Percentiles rank a stretch among this genome's conserved stretches.
Evolutionary conservation across 1,140 invertebrate species (phyloP).

Genomic region (Lepidurus packardi): DNA sequence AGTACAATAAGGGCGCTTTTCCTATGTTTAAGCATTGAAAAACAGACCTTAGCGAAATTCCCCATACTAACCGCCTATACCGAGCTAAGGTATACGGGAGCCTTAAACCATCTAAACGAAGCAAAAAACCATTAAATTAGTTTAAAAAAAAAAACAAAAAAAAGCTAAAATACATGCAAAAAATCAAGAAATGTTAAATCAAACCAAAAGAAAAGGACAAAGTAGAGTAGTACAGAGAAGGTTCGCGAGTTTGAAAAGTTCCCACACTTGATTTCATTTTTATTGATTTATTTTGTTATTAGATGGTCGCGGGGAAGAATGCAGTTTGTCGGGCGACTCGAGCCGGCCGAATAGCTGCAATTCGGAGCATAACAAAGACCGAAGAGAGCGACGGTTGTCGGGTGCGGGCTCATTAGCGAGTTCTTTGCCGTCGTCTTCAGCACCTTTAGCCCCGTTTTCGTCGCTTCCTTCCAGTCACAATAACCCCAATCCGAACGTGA

Average conservation of each 20-base stretch:
- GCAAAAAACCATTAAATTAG: not conserved
- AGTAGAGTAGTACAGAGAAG: too few species aligned
- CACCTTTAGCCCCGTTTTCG: conserved; percentile 33
- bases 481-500: conserved; percentile 57
- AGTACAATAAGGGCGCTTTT: too few species aligned
- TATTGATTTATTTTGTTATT: not conserved
- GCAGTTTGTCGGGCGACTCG: conserved; percentile 25
- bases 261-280: not conserved
- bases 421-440: conserved; percentile 34
- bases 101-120: not conserved
- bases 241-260: too few species aligned
- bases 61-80: too few species aligned
- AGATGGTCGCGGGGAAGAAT: not conserved
- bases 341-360: conserved; percentile 24
- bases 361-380: conserved; percentile 10
- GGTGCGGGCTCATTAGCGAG: conserved; percentile 36
- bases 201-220: too few species aligned
- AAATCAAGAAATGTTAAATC: too few species aligned
- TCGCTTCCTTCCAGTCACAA: conserved; percentile 49
- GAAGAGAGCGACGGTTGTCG: conserved; percentile 28
- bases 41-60: too few species aligned
- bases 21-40: too few species aligned
- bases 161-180: too few species aligned
- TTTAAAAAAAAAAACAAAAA: too few species aligned
- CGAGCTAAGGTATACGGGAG: not conserved